A percentile compares a stretch with the other conserved stretches of the same genome.
Evolutionary conservation across 2,113 vertebrate species (phyloP).

Genomic region (Malaclemys terrapin): DNA sequence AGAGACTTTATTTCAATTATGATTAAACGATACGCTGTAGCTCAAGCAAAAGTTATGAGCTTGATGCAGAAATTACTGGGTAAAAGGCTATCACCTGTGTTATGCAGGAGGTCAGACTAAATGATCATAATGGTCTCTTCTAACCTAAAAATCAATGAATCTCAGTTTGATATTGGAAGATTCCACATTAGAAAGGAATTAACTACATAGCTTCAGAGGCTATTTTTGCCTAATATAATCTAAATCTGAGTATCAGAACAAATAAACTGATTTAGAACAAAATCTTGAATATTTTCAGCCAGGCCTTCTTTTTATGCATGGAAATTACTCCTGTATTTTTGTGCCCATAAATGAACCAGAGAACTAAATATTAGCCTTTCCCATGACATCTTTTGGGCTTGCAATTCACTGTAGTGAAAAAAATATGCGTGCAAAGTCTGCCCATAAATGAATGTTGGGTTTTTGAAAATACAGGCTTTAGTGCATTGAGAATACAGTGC

Average conservation of each 20-base stretch:
- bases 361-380: conserved; percentile 69
- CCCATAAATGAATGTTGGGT: conserved; percentile 70
- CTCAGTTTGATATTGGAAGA: conserved; percentile 38
- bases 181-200: conserved; percentile 60
- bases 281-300: background rate
- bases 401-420: conserved; percentile 72
- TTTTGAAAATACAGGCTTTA: conserved; percentile 32
- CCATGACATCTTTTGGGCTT: conserved; percentile 46
- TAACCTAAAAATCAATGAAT: conserved; percentile 23
- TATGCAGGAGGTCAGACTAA: background rate
- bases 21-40: background rate
- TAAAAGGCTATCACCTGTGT: conserved; percentile 47
- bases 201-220: conserved; percentile 52
- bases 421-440: conserved; percentile 47
- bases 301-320: conserved; percentile 49
- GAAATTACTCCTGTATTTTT: conserved; percentile 69
- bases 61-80: conserved; percentile 48
- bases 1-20: too few relatives aligned
- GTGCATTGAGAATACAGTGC: background rate
- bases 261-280: conserved; percentile 61
- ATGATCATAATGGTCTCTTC: background rate
- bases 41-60: conserved; percentile 26
- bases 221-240: conserved; percentile 56
- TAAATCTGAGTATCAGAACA: conserved; percentile 58
- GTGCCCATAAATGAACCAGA: conserved; percentile 60